These are phyloP conservation scores for Eueides isabella DNA, from an alignment of 1,140 invertebrate species.

Conservation along the genomic window DNA sequence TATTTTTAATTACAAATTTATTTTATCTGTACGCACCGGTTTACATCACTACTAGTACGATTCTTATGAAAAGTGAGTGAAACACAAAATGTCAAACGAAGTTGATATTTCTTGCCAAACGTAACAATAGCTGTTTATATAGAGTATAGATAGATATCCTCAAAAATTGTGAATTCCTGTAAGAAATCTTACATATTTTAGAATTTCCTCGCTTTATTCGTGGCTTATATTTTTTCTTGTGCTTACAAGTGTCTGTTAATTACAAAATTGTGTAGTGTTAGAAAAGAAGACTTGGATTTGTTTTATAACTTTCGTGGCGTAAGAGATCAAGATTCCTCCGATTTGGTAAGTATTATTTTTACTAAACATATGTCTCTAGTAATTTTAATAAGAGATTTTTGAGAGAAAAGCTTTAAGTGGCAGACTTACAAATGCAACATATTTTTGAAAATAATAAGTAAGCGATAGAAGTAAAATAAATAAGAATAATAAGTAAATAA, in stretches of 20 bases:
- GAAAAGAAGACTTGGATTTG: constrained; percentile 6
- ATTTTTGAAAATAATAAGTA: too few relatives aligned
- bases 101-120: constrained; percentile 17
- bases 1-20: background rate
- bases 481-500: too few relatives aligned
- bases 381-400: constrained; percentile 11
- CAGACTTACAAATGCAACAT: too few relatives aligned
- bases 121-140: constrained; percentile 13
- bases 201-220: background rate
- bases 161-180: background rate
- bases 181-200: background rate
- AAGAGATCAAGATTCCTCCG: constrained; percentile 19
- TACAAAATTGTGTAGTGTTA: constrained; percentile 1
- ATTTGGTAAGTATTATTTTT: constrained; percentile 25
- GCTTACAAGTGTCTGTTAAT: background rate
- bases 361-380: background rate
- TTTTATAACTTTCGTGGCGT: constrained; percentile 23
- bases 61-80: background rate
- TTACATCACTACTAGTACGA: constrained; percentile 10
- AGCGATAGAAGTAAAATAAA: too few relatives aligned
- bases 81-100: constrained; percentile 23
- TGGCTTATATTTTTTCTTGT: background rate
- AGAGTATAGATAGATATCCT: background rate
- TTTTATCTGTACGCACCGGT: background rate
- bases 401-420: background rate